A percentile compares a stretch with the other conserved stretches of the same genome.
Evolutionary conservation across 2,113 vertebrate genomes (phyloP).

Genomic region (Myotis yumanensis): DNA sequence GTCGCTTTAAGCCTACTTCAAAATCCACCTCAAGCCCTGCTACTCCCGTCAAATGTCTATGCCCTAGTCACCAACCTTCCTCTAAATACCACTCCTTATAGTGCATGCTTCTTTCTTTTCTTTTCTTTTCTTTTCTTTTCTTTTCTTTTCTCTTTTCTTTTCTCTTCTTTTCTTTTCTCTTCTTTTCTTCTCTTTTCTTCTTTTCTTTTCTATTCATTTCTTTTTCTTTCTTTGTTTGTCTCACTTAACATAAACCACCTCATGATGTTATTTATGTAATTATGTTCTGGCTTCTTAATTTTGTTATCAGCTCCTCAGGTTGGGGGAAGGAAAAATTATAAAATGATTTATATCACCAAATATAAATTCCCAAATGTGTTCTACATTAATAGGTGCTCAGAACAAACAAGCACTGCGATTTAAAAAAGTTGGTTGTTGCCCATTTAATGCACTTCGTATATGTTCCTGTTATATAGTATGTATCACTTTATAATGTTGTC

Average conservation of each 20-base stretch:
- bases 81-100: background rate
- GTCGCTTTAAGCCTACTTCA: background rate
- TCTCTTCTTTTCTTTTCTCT: no score
- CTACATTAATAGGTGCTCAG: background rate
- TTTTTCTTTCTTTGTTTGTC: no score
- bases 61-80: background rate
- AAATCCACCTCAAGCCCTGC: background rate
- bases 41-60: background rate
- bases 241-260: background rate
- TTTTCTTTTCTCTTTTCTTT: no score
- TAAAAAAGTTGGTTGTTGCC: background rate
- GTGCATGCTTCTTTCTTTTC: background rate
- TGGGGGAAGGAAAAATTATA: background rate
- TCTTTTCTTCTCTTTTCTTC: no score
- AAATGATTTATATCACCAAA: constrained; percentile 6
- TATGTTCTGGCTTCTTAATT: background rate
- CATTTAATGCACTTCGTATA: background rate
- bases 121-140: accelerated
- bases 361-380: background rate
- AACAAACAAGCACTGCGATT: background rate
- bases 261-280: background rate
- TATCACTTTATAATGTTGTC: background rate
- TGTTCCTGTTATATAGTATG: background rate
- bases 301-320: background rate
- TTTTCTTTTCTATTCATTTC: no score